These are phyloP conservation scores for Echinometra lucunter DNA, from an alignment of 53 echinoderm and acorn worm species.

Conservation along the genomic window DNA sequence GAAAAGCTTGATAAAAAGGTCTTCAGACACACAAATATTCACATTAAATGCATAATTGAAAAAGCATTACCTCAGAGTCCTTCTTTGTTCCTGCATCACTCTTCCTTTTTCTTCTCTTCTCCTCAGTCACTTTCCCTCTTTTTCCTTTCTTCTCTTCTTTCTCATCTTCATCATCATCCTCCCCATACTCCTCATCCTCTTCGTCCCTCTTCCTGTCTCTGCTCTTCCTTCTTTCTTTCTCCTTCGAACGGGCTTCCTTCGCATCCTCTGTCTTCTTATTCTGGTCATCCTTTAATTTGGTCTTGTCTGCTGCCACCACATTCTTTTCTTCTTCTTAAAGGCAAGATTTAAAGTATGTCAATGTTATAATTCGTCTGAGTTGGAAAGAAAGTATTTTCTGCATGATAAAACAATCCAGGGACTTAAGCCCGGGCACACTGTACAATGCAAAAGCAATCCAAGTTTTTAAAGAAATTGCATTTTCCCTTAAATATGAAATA, in stretches of 20 bases:
- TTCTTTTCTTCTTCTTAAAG: conserved; percentile 31
- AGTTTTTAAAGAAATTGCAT: too few relatives aligned
- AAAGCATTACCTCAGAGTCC: conserved; percentile 35
- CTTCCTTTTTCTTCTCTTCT: conserved; percentile 61
- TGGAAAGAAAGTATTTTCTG: too few relatives aligned
- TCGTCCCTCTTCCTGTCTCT: conserved; percentile 68
- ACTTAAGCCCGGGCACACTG: too few relatives aligned
- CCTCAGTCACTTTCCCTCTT: conserved; percentile 47
- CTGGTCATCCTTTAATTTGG: conserved; percentile 29
- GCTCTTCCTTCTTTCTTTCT: conserved; percentile 32
- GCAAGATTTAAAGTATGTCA: not conserved
- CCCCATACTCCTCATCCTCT: conserved; percentile 49
- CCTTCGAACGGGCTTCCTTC: conserved; percentile 47
- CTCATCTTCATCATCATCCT: conserved; percentile 51
- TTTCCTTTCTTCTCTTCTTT: conserved; percentile 23
- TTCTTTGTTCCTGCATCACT: conserved; percentile 60
- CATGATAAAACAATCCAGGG: too few relatives aligned
- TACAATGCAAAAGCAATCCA: too few relatives aligned
- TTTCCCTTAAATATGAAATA: too few relatives aligned
- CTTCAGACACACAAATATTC: too few relatives aligned
- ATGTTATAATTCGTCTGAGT: too few relatives aligned
- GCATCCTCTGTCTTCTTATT: conserved; percentile 25
- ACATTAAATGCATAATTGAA: not conserved
- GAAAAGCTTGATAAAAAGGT: not conserved
- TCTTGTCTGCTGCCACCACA: not conserved